These are phyloP conservation scores for Nephrocerus scutellatus DNA, from an alignment of 2,888 invertebrate genomes.

Conservation along the genomic window DNA sequence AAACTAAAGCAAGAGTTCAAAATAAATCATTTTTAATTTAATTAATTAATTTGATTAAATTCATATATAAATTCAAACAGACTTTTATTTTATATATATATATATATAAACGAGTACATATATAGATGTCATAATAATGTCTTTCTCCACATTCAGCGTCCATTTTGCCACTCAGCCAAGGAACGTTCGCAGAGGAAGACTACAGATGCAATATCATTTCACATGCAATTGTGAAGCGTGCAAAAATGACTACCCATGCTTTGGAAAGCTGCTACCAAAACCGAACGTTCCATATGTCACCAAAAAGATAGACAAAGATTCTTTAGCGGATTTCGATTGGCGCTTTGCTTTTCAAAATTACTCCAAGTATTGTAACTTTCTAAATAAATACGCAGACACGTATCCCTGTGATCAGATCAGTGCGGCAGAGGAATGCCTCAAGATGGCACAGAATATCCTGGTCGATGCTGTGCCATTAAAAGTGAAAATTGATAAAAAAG, in stretches of 20 bases:
- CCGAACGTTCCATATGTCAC: slow-evolving; percentile 38
- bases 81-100: no score
- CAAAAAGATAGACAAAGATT: slow-evolving; percentile 33
- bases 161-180: slow-evolving; percentile 64
- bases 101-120: no score
- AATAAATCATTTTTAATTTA: no score
- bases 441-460: slow-evolving; percentile 45
- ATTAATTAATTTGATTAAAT: no score
- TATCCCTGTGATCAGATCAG: slow-evolving; percentile 45
- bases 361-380: slow-evolving; percentile 39
- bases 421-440: slow-evolving; percentile 43
- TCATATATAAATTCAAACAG: no score
- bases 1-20: no score
- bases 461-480: slow-evolving; percentile 45
- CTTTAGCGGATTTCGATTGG: slow-evolving; percentile 37
- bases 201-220: slow-evolving; percentile 73
- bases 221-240: slow-evolving; percentile 72
- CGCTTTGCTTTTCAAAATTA: slow-evolving; percentile 41
- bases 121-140: slow-evolving; percentile 2
- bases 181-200: slow-evolving; percentile 52
- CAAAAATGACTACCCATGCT: slow-evolving; percentile 60
- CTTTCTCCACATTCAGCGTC: slow-evolving; percentile 48
- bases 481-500: slow-evolving; percentile 36
- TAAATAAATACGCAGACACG: slow-evolving; percentile 34
- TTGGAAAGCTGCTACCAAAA: slow-evolving; percentile 44